phyloP scores from a whole-genome alignment of 2,797 vertebrate genomes.

The Xiphophorus birchmanni region DNA sequence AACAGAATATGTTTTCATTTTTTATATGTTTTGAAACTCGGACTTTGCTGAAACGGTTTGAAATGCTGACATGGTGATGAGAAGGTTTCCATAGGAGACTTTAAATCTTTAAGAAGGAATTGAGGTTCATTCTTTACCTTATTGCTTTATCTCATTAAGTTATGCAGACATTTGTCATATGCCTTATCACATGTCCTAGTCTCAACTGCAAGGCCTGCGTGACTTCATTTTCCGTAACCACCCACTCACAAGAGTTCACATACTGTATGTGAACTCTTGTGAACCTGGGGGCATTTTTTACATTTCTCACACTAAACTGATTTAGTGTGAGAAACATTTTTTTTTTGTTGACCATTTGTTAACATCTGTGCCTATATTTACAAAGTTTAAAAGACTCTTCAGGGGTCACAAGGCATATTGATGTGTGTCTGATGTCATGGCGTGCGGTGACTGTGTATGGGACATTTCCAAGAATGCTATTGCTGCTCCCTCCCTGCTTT shows the following conservation, averaged over 20 bases:
- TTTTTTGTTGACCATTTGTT: slow-evolving; percentile 3
- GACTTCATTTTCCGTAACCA: too few relatives aligned
- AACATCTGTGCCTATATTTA: neutral
- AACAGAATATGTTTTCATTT: neutral
- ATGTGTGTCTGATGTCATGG: slow-evolving; percentile 1
- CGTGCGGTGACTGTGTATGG: neutral
- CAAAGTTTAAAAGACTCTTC: neutral
- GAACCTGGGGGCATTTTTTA: neutral
- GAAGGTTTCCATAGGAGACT: neutral
- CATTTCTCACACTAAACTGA: too few relatives aligned
- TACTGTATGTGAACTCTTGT: neutral
- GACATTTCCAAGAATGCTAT: slow-evolving; percentile 31
- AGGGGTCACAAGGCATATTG: slow-evolving; percentile 2
- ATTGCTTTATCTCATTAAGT: neutral
- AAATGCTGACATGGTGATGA: neutral
- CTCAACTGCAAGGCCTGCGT: neutral
- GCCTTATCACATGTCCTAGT: neutral
- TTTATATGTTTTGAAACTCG: neutral
- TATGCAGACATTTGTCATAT: neutral
- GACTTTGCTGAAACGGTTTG: neutral
- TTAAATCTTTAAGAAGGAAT: neutral
- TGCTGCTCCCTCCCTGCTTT: slow-evolving; percentile 6
- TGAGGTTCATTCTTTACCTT: neutral
- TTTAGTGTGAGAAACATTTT: neutral
- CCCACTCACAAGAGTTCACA: too few relatives aligned